Conservation (phyloP, 2,113 vertebrate species). For the Neotoma lepida region DNA sequence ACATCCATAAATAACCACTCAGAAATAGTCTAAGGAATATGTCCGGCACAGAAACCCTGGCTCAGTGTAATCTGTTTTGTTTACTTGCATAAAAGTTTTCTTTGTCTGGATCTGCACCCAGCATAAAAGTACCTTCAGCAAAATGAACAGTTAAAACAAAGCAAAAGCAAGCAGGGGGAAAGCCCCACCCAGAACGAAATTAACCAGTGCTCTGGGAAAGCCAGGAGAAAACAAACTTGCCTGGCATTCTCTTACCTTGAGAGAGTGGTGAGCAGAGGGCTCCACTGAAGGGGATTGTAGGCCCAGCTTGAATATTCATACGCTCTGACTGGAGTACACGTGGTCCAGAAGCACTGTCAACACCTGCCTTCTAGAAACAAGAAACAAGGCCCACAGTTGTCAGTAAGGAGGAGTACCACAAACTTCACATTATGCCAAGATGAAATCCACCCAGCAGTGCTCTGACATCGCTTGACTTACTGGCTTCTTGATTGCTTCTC, state of each 20-base stretch:
- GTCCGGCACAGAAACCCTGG: conserved; percentile 64
- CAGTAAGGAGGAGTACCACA: not conserved
- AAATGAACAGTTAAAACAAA: conserved; percentile 34
- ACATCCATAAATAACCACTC: conserved; percentile 75
- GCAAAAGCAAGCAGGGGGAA: conserved; percentile 16
- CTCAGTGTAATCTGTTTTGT: conserved; percentile 70
- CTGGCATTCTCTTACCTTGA: conserved; percentile 33
- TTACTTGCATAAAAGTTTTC: conserved; percentile 76
- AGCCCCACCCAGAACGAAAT: conserved; percentile 62
- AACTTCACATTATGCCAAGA: not conserved
- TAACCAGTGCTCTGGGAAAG: conserved; percentile 35
- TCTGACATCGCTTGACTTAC: not conserved
- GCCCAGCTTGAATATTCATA: not conserved
- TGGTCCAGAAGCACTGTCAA: not conserved
- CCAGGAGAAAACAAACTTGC: conserved; percentile 54
- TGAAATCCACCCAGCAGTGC: not conserved
- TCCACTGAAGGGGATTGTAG: not conserved
- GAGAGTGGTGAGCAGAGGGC: not conserved
- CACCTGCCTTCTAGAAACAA: not conserved
- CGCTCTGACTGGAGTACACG: not conserved
- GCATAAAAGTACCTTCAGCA: conserved; percentile 67
- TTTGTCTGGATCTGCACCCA: conserved; percentile 61
- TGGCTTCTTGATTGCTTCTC: not conserved
- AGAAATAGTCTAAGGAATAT: conserved; percentile 72
- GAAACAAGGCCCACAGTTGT: not conserved